Conservation (phyloP, 92 coral and sea anemone genomes). For the Porites rus region DNA sequence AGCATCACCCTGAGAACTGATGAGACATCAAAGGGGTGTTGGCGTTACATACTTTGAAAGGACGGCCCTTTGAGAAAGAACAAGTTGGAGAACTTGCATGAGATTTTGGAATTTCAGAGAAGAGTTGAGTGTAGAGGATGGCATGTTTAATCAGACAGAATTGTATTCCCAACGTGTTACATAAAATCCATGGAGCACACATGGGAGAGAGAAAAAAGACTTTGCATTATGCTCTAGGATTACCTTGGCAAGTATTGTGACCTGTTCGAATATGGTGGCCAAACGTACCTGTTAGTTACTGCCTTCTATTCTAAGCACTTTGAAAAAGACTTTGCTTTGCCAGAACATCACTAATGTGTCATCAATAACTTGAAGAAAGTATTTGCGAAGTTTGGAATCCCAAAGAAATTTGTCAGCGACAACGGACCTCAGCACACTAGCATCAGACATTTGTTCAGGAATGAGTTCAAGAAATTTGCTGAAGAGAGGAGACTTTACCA, state of each 20-base stretch:
- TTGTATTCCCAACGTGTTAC: no score
- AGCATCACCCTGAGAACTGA: constrained; percentile 33
- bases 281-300: constrained; percentile 49
- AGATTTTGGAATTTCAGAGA: no score
- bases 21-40: no score
- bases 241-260: constrained; percentile 72
- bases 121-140: constrained; percentile 32
- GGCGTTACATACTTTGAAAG: no score
- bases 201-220: no score
- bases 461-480: constrained; percentile 56
- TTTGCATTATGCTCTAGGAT: constrained; percentile 62
- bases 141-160: constrained; percentile 40
- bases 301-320: constrained; percentile 64
- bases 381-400: constrained; percentile 54
- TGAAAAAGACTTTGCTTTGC: constrained; percentile 58
- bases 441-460: constrained; percentile 50
- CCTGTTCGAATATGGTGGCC: constrained; percentile 57
- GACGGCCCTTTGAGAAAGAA: no score
- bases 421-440: constrained; percentile 57
- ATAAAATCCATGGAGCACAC: no score
- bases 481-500: constrained; percentile 47
- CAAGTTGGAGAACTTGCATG: no score
- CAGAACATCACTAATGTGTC: constrained; percentile 46
- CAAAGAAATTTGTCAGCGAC: constrained; percentile 27
- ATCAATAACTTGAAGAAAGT: constrained; percentile 56